These are phyloP conservation scores for Nephrotoma appendiculata DNA, from an alignment of 2,888 invertebrate species.

Conservation along the genomic window DNA sequence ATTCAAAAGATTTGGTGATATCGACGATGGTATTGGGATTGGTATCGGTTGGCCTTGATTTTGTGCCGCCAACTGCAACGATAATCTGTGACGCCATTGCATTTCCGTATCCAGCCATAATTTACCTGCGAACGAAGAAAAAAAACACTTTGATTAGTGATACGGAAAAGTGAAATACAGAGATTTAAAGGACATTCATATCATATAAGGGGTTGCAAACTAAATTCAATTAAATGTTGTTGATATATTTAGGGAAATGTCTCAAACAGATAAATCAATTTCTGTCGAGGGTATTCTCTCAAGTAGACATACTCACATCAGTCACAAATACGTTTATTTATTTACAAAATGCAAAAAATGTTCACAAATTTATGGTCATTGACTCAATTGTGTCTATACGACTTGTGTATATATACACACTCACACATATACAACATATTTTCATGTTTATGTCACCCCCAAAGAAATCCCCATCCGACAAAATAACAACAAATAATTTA, in stretches of 20 bases:
- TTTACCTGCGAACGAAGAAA: conserved; percentile 11
- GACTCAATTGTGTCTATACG: conserved; percentile 2
- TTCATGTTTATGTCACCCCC: background rate
- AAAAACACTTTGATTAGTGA: background rate
- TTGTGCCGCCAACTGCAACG: conserved; percentile 5
- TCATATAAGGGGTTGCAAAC: background rate
- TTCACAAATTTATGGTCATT: conserved; percentile 2
- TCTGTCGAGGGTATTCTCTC: background rate
- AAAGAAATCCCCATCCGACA: background rate
- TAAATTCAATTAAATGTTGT: background rate
- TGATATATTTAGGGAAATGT: background rate
- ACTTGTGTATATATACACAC: background rate
- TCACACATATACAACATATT: background rate
- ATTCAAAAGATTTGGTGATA: background rate
- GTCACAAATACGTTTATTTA: background rate
- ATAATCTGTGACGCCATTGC: conserved; percentile 14
- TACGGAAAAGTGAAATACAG: background rate
- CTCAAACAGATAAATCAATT: background rate
- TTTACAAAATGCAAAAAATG: background rate
- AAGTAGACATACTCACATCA: background rate
- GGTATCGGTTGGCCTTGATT: background rate
- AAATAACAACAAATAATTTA: background rate
- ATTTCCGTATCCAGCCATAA: conserved; percentile 11
- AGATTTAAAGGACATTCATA: background rate
- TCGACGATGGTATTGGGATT: background rate